These are phyloP conservation scores for Tethya wilhelma DNA, from an alignment of 37 sponge, comb jelly and placozoan genomes.

Conservation along the genomic window DNA sequence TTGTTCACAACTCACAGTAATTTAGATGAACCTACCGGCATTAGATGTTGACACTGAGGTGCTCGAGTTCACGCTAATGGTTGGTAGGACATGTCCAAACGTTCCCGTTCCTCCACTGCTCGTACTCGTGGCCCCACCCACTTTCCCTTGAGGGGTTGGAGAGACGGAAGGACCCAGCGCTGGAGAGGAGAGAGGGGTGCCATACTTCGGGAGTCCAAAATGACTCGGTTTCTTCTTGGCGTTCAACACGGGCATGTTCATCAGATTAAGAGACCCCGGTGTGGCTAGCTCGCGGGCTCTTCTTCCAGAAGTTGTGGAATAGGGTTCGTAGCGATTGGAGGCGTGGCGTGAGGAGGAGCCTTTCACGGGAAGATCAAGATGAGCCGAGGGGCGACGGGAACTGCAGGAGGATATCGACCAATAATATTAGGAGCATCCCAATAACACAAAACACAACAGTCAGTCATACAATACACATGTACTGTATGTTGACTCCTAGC, in stretches of 20 bases:
- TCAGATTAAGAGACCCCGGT: conserved; percentile 39
- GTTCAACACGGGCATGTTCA: conserved; percentile 27
- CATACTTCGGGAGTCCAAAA: conserved; percentile 56
- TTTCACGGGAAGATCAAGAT: conserved; percentile 43
- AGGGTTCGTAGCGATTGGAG: conserved; percentile 42
- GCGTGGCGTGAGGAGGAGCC: neutral
- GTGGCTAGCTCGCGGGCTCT: conserved; percentile 43
- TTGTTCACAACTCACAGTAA: too few relatives aligned
- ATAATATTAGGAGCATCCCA: too few relatives aligned
- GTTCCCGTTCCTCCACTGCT: too few relatives aligned
- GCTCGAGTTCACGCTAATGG: conserved; percentile 12
- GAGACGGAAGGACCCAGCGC: conserved; percentile 42
- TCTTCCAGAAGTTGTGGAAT: neutral
- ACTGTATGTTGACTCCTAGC: neutral
- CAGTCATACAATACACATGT: neutral
- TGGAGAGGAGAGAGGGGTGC: conserved; percentile 76
- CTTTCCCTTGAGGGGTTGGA: conserved; percentile 32
- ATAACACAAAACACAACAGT: too few relatives aligned
- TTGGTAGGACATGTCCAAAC: too few relatives aligned
- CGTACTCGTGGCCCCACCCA: neutral
- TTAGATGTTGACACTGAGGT: neutral
- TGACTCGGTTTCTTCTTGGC: conserved; percentile 37
- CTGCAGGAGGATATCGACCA: neutral
- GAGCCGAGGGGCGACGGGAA: conserved; percentile 24
- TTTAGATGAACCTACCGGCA: neutral